These are phyloP conservation scores for Henricia sp. DNA, from an alignment of 53 echinoderm and acorn worm genomes.

Conservation along the genomic window DNA sequence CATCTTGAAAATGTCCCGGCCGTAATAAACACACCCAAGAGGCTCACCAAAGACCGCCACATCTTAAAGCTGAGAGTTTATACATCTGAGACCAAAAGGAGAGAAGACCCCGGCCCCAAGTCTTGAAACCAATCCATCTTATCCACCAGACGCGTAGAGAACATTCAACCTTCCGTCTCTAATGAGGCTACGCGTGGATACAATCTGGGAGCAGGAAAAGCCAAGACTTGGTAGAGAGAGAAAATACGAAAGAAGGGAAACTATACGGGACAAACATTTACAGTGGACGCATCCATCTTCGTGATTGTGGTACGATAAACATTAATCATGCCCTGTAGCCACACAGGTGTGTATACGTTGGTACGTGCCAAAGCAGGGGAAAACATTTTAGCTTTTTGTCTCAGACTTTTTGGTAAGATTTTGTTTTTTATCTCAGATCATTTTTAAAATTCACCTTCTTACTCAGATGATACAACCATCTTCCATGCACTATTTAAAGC, in stretches of 20 bases:
- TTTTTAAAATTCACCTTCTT: too few relatives aligned
- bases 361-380: too few relatives aligned
- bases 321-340: conserved; percentile 5
- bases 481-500: too few relatives aligned
- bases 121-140: background rate
- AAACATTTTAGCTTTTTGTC: too few relatives aligned
- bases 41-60: background rate
- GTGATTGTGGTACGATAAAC: background rate
- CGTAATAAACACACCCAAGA: background rate
- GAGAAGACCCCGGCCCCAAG: background rate
- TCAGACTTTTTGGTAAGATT: too few relatives aligned
- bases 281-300: conserved; percentile 27
- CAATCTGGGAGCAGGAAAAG: background rate
- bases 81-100: background rate
- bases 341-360: conserved; percentile 26
- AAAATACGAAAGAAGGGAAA: background rate
- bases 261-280: conserved; percentile 16
- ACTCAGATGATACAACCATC: too few relatives aligned
- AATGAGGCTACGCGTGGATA: conserved; percentile 18
- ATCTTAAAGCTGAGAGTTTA: background rate
- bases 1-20: background rate
- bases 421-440: too few relatives aligned
- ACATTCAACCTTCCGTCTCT: background rate
- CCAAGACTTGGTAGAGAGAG: background rate
- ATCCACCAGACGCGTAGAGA: background rate